Conservation (phyloP, 92 coral and sea anemone species). For the Hydrozoanthus gracilis region DNA sequence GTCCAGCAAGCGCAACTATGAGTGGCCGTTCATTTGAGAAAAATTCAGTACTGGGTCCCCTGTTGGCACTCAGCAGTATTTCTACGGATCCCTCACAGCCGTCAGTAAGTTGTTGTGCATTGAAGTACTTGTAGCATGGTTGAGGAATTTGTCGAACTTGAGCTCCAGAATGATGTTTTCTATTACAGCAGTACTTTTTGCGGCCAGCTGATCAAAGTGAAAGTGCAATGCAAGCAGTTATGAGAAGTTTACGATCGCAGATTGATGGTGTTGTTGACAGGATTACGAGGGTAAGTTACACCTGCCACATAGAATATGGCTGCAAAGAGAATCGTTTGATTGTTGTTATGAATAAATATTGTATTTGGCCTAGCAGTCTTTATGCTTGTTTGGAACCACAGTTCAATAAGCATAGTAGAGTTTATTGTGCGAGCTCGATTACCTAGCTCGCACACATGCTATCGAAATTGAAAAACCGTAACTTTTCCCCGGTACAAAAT, state of each 20-base stretch:
- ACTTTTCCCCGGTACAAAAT: no score
- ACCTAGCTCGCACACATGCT: no score
- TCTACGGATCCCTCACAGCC: conserved; percentile 34
- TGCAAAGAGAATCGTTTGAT: not conserved
- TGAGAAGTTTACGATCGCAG: conserved; percentile 79
- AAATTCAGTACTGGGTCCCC: conserved; percentile 20
- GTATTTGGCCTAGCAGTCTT: no score
- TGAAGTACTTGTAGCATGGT: no score
- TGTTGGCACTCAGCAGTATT: conserved; percentile 39
- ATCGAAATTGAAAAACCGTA: no score
- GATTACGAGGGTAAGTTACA: conserved; percentile 69
- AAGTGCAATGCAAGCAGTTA: conserved; percentile 87
- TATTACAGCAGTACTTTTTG: conserved; percentile 75
- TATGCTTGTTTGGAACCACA: no score
- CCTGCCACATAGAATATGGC: not conserved
- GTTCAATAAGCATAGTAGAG: no score
- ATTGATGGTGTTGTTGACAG: conserved; percentile 63
- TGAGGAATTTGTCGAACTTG: no score
- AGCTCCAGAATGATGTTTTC: not conserved
- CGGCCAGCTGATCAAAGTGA: conserved; percentile 87
- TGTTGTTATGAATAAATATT: not conserved
- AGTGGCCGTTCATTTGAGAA: conserved; percentile 42
- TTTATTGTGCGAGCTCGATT: no score
- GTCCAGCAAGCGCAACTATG: not conserved
- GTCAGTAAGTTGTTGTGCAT: conserved; percentile 12